Evolutionary conservation across 2,113 vertebrate genomes (phyloP), one percentile per base, ranked within the genome.

Genomic region (Caranx ignobilis): DNA sequence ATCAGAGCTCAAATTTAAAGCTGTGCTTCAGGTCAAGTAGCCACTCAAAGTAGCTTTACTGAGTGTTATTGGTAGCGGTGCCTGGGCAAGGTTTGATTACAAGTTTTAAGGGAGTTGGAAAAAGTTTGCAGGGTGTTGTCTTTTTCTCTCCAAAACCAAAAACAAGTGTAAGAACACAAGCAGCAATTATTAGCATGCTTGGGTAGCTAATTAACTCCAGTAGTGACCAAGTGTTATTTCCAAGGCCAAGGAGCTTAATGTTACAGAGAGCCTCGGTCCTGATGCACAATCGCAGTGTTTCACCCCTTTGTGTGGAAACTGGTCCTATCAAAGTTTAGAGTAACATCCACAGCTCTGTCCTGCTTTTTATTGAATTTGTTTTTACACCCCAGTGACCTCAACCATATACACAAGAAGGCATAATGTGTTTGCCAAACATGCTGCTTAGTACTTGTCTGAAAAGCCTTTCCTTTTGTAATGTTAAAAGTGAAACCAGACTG

Each of bases 1-100:
- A 80, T 59, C 55, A 71, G 66, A 68, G 15, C 11, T 55, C 57
- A 37, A 43, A 77, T 43, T 50, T 79, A 67, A 79, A 71, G 19
- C 66, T 32, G 67, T 18, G 19, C 55, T 55, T 81, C 16, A 21
- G 26, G 16, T 69, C 37, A 50, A 75, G 79, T 34, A 43, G 21
- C 18, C 47, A 45, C 37, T 62, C 64, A 55, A 35, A 41, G 7
- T 0, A 60, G 21, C 1, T 48, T 59, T 35, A 43, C 6, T 21
- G 13, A 48, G 43, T 52, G 2, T 41, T 61, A 31, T 11, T 60
- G 21, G n/a, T 6, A 68, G 66, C 11, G 66, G 32, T 52, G 3
- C 21, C 47, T n/a, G 2, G 26, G 2, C 19, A 21, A 52, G 19
- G n/a, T 52, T 52, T 52, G 19, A 52, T 52, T n/a, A n/a, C 18